phyloP scores from a whole-genome alignment of 2,888 invertebrate species.

The Drosophila ezoana region DNA sequence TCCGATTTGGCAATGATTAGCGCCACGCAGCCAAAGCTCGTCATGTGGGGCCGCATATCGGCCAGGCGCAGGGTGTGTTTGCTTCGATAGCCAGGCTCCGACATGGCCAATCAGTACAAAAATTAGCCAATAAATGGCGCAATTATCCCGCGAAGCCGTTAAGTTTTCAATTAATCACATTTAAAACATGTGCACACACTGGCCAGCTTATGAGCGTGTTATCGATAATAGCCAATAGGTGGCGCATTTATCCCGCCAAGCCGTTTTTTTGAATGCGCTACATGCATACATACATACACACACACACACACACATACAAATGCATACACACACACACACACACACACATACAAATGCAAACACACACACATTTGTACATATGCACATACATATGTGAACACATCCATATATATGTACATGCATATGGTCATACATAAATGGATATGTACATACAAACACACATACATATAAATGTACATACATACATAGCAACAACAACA shows the following conservation, averaged over 20 bases:
- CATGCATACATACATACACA: too few relatives aligned
- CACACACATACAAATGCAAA: too few relatives aligned
- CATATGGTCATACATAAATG: too few relatives aligned
- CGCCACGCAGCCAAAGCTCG: constrained; percentile 85
- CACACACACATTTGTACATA: too few relatives aligned
- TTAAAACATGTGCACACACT: neutral
- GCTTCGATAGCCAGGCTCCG: constrained; percentile 2
- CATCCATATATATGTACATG: too few relatives aligned
- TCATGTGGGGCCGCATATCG: constrained; percentile 66
- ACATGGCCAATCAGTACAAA: constrained; percentile 38
- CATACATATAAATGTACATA: too few relatives aligned
- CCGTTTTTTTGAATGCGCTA: neutral
- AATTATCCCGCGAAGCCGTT: constrained; percentile 10
- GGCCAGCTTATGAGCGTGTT: neutral
- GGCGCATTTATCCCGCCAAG: neutral
- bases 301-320: too few relatives aligned
- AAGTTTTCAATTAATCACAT: neutral
- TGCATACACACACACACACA: too few relatives aligned
- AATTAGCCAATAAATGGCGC: neutral
- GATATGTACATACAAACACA: too few relatives aligned
- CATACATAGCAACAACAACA: too few relatives aligned
- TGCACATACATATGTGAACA: too few relatives aligned
- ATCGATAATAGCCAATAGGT: neutral
- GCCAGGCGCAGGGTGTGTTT: constrained; percentile 21
- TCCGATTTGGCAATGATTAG: constrained; percentile 88